Evolutionary conservation across 2,113 vertebrate genomes (phyloP).

Genomic region (Leucosticte australis): DNA sequence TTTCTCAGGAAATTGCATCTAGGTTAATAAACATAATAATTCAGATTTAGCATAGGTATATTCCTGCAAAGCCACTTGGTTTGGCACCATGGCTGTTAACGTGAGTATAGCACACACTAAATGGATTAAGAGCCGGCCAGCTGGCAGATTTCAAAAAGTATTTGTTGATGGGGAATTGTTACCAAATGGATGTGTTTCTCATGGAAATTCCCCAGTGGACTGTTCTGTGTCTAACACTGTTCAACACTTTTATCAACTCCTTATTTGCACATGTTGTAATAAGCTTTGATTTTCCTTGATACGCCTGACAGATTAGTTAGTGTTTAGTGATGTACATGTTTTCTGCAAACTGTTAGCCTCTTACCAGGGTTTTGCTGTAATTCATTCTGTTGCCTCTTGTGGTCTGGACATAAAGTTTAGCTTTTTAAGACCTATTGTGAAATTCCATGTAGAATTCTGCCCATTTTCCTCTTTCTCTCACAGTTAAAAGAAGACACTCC

Average conservation of each 20-base stretch:
- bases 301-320: not conserved
- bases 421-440: not conserved
- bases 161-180: not conserved
- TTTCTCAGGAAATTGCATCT: not conserved
- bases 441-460: not conserved
- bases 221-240: not conserved
- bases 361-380: not conserved
- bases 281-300: conserved; percentile 13
- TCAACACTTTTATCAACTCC: not conserved
- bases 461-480: not conserved
- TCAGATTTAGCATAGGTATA: not conserved
- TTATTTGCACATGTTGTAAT: not conserved
- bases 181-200: conserved; percentile 7
- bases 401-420: not conserved
- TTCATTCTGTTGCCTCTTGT: not conserved
- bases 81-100: not conserved
- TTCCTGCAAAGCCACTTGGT: not conserved
- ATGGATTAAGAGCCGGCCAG: conserved; percentile 1
- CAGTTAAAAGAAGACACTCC: not conserved
- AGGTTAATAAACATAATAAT: not conserved
- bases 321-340: not conserved
- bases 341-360: not conserved
- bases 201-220: not conserved
- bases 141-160: conserved; percentile 12
- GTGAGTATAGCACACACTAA: not conserved